Percentiles rank a stretch among this genome's conserved stretches.
phyloP scores from a whole-genome alignment of 2,797 vertebrate genomes.

The Rhinogobio ventralis region DNA sequence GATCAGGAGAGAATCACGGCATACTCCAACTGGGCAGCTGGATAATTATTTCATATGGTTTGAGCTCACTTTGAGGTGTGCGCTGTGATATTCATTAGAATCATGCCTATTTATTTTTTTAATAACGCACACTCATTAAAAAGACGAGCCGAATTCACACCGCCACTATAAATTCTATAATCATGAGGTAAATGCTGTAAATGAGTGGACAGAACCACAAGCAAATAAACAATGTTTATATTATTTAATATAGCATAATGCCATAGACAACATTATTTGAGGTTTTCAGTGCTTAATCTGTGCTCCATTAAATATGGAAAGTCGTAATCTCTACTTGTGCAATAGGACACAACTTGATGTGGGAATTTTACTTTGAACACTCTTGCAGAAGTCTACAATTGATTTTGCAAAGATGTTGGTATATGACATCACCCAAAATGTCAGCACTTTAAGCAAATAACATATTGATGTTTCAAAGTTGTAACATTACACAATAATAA shows the following conservation, averaged over 20 bases:
- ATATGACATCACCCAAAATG: background rate
- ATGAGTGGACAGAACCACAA: background rate
- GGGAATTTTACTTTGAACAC: background rate
- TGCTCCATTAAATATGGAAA: background rate
- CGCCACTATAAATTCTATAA: background rate
- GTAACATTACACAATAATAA: background rate
- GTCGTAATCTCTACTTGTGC: background rate
- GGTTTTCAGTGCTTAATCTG: background rate
- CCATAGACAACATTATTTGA: background rate
- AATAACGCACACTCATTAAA: conserved; percentile 27
- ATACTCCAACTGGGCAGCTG: conserved; percentile 17
- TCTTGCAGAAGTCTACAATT: background rate
- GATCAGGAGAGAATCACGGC: background rate
- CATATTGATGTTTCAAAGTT: background rate
- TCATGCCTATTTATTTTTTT: conserved; percentile 34
- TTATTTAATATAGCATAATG: background rate
- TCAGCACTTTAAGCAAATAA: background rate
- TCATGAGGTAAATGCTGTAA: background rate
- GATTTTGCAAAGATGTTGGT: background rate
- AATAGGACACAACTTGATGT: background rate
- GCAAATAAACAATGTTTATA: background rate
- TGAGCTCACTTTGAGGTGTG: conserved; percentile 33
- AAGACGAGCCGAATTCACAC: background rate
- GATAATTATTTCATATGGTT: conserved; percentile 33
- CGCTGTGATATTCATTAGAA: conserved; percentile 35